A percentile compares a stretch with the other conserved stretches of the same genome.
phyloP scores from a whole-genome alignment of 2,888 invertebrate genomes.

The Hydrotaea diabolus region DNA sequence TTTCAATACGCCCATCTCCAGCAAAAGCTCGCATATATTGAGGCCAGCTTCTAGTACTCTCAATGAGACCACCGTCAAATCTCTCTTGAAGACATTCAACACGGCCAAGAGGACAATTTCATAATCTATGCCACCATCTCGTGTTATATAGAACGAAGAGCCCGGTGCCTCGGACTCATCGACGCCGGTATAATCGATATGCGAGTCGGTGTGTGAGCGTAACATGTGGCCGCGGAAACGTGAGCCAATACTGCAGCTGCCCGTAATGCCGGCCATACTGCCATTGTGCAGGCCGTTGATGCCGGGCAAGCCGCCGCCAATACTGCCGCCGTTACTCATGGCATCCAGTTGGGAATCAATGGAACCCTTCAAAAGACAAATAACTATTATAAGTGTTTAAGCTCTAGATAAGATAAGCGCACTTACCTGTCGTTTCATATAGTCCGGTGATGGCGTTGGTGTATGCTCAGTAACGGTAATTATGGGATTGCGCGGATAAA shows the following conservation, averaged over 20 bases:
- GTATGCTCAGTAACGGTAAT: constrained; percentile 98
- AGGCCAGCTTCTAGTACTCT: constrained; percentile 96
- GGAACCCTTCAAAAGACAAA: constrained; percentile 85
- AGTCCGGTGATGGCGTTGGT: constrained; percentile 94
- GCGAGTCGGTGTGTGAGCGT: constrained; percentile 95
- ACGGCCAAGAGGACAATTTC: constrained; percentile 92
- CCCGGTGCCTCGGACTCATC: constrained; percentile 94
- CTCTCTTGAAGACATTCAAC: constrained; percentile 92
- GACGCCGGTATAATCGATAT: constrained; percentile 92
- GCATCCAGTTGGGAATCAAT: constrained; percentile 91
- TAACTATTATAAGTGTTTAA: not conserved
- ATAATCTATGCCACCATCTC: constrained; percentile 96
- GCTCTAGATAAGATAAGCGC: not conserved
- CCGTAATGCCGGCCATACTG: constrained; percentile 73
- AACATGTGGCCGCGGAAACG: constrained; percentile 84
- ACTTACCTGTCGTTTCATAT: constrained; percentile 88
- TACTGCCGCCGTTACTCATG: constrained; percentile 78
- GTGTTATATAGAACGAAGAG: constrained; percentile 94
- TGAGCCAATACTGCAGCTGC: constrained; percentile 72
- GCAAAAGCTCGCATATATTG: constrained; percentile 93
- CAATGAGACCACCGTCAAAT: constrained; percentile 90
- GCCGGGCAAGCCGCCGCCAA: constrained; percentile 69
- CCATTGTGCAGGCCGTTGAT: constrained; percentile 72
- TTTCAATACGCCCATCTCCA: constrained; percentile 93
- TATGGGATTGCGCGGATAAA: constrained; percentile 93